phyloP scores from a whole-genome alignment of 2,113 vertebrate species.

The Sarotherodon lohbergeri region DNA sequence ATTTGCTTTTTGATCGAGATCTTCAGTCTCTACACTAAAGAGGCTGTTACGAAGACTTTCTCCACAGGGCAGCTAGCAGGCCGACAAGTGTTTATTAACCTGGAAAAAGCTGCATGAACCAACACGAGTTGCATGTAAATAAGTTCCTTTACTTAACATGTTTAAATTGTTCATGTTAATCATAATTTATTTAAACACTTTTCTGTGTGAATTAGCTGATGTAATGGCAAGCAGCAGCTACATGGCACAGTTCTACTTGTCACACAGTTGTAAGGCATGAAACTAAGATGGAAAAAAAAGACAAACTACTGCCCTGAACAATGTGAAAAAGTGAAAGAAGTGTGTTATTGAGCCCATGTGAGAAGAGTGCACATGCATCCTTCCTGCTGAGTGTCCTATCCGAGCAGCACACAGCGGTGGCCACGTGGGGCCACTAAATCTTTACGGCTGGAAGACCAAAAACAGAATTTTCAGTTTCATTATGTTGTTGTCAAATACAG shows the following conservation, averaged over 20 bases:
- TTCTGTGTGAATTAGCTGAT: neutral
- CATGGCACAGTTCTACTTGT: neutral
- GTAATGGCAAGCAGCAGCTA: neutral
- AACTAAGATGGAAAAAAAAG: neutral
- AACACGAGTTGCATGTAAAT: neutral
- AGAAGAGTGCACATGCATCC: neutral
- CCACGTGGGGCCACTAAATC: accelerated
- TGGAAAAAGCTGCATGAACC: neutral
- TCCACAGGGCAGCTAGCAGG: neutral
- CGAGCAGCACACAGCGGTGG: neutral
- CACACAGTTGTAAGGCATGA: neutral
- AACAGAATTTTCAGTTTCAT: neutral
- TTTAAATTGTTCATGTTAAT: neutral
- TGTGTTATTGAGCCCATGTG: neutral
- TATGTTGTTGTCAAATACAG: accelerated
- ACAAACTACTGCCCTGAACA: neutral
- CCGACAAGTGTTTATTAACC: neutral
- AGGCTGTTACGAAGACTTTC: neutral
- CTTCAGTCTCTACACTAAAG: neutral
- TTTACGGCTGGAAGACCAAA: neutral
- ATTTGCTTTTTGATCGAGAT: neutral
- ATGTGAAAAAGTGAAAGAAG: neutral
- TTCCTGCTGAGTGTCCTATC: neutral
- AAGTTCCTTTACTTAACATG: neutral
- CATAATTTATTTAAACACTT: neutral